A percentile compares a stretch with the other conserved stretches of the same genome.
Evolutionary conservation across 2,113 vertebrate genomes (phyloP).

Genomic region (Isurus oxyrinchus): DNA sequence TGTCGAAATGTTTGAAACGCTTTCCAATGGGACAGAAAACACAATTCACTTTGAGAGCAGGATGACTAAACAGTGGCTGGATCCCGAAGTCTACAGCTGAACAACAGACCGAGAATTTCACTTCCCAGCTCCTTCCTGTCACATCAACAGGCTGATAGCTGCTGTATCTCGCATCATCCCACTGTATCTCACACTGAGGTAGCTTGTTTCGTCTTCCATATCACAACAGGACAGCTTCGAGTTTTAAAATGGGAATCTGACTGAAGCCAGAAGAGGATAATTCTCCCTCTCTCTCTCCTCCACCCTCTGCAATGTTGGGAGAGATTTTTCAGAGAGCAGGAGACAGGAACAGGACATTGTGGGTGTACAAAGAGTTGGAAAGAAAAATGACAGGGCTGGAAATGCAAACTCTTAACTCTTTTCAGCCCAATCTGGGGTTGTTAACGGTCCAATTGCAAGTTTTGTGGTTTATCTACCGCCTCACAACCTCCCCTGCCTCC

Average conservation of each 20-base stretch:
- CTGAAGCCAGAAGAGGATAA: background rate
- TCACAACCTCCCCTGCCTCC: background rate
- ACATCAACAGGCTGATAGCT: background rate
- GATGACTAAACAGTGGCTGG: background rate
- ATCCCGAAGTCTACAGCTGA: background rate
- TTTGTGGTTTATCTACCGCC: background rate
- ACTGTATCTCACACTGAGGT: background rate
- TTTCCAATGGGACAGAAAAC: background rate
- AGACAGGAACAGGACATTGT: slow-evolving; percentile 11
- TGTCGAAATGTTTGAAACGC: background rate
- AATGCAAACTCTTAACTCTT: slow-evolving; percentile 17
- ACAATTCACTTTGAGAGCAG: background rate
- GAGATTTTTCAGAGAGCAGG: background rate
- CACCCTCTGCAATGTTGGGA: background rate
- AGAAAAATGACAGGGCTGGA: background rate
- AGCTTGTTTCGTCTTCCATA: no score
- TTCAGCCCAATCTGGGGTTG: background rate
- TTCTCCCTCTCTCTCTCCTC: background rate
- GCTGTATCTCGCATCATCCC: background rate
- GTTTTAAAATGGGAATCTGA: background rate
- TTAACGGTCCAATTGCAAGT: background rate
- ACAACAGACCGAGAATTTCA: background rate
- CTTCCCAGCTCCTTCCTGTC: background rate
- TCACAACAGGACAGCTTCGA: background rate
- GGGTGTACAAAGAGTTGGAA: slow-evolving; percentile 25